Evolutionary conservation across 2,113 vertebrate species (phyloP).

Genomic region (Antigone vipio): DNA sequence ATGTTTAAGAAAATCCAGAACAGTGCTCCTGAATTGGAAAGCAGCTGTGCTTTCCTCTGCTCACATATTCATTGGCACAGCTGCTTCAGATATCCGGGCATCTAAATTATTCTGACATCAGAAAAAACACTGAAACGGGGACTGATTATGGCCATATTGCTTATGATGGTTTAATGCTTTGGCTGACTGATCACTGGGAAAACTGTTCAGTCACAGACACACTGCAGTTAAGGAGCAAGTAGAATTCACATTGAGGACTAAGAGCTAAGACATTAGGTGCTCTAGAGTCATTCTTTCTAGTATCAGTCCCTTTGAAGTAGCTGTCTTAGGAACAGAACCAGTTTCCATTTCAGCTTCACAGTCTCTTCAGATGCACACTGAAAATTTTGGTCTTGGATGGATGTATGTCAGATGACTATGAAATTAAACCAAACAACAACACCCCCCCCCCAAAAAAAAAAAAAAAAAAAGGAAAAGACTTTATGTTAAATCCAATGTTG

Average conservation of each 20-base stretch:
- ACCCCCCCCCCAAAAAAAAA: too few species aligned
- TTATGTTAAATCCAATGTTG: background rate
- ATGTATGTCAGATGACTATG: background rate
- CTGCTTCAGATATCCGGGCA: slow-evolving; percentile 56
- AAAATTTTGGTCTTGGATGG: background rate
- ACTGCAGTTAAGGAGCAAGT: background rate
- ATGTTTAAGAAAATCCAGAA: slow-evolving; percentile 18
- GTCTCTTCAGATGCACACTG: background rate
- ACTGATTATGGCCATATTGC: slow-evolving; percentile 50
- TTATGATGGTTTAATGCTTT: slow-evolving; percentile 31
- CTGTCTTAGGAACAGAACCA: background rate
- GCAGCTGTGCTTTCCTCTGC: slow-evolving; percentile 49
- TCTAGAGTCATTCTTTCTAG: background rate
- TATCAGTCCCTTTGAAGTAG: slow-evolving; percentile 2
- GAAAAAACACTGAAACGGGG: background rate
- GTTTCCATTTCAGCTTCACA: background rate
- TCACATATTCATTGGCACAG: slow-evolving; percentile 36
- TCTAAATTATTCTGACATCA: slow-evolving; percentile 63
- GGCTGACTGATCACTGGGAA: slow-evolving; percentile 20
- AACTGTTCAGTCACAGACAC: background rate
- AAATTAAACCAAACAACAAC: background rate
- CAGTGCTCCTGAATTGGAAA: background rate
- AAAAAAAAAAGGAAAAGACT: background rate
- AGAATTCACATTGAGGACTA: background rate
- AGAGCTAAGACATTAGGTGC: background rate